Conservation (phyloP, 1,140 invertebrate genomes). For the Thereuonema tuberculata region DNA sequence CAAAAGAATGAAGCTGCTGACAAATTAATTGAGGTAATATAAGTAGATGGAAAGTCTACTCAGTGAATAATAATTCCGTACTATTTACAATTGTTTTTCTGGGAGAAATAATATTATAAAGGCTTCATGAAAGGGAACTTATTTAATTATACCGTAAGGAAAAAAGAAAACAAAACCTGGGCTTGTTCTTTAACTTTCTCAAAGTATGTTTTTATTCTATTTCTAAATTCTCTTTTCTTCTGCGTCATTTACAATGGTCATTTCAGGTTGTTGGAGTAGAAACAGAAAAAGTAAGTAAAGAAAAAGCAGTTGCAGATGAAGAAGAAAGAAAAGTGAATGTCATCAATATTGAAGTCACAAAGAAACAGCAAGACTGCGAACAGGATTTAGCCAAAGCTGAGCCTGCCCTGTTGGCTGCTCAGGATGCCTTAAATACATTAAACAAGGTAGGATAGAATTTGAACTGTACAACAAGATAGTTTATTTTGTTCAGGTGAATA, state of each 20-base stretch:
- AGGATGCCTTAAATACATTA: conserved; percentile 86
- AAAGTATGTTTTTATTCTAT: too few species aligned
- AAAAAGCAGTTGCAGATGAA: conserved; percentile 81
- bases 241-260: too few species aligned
- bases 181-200: too few species aligned
- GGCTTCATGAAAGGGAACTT: too few species aligned
- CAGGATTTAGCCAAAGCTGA: conserved; percentile 89
- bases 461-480: too few species aligned
- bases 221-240: too few species aligned
- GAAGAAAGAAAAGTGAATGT: conserved; percentile 85
- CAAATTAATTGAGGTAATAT: conserved; percentile 57
- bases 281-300: conserved; percentile 81
- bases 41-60: too few species aligned
- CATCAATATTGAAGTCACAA: conserved; percentile 85
- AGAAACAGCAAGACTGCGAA: conserved; percentile 87
- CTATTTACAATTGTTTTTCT: not conserved
- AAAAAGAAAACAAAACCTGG: too few species aligned
- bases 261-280: conserved; percentile 70
- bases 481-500: too few species aligned
- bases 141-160: too few species aligned
- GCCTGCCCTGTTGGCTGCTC: conserved; percentile 78
- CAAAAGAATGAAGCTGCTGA: conserved; percentile 95
- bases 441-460: conserved; percentile 73
- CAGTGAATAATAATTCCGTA: not conserved
- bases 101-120: not conserved